Evolutionary conservation across 2,113 vertebrate species (phyloP).

Genomic region (Cebidichthys violaceus): DNA sequence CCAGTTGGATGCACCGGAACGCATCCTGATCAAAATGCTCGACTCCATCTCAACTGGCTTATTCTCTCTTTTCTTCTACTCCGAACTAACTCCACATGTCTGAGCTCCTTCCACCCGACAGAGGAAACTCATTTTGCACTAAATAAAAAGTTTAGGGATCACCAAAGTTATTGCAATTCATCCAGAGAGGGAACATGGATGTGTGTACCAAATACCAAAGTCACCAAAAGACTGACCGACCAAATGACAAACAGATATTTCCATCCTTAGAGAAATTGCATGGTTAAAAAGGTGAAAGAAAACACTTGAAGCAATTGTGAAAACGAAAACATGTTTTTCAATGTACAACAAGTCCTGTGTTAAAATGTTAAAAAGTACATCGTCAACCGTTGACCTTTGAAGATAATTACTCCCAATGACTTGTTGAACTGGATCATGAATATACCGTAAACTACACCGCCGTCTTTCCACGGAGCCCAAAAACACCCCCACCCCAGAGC

Average conservation of each 20-base stretch:
- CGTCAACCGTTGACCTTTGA: slow-evolving; percentile 2
- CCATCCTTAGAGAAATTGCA: too few relatives aligned
- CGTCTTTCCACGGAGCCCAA: background rate
- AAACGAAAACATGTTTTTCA: too few relatives aligned
- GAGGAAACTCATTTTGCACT: background rate
- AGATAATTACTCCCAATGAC: slow-evolving; percentile 1
- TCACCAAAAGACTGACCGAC: too few relatives aligned
- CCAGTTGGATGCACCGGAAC: background rate
- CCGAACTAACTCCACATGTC: background rate
- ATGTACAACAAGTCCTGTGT: background rate
- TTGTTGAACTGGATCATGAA: slow-evolving; percentile 40
- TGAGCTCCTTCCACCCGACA: background rate
- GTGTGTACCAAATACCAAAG: background rate
- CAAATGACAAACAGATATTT: background rate
- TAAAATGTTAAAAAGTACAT: background rate
- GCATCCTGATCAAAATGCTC: background rate
- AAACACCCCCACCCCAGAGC: background rate
- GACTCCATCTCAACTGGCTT: background rate
- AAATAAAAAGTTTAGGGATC: background rate
- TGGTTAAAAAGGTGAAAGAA: too few relatives aligned
- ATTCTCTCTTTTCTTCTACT: background rate
- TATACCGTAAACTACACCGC: slow-evolving; percentile 11
- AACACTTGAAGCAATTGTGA: background rate
- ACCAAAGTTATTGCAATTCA: background rate
- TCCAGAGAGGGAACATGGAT: background rate